Base-by-base conservation (phyloP, 2,888 invertebrate species). In the Ethmia dodecea region DNA sequence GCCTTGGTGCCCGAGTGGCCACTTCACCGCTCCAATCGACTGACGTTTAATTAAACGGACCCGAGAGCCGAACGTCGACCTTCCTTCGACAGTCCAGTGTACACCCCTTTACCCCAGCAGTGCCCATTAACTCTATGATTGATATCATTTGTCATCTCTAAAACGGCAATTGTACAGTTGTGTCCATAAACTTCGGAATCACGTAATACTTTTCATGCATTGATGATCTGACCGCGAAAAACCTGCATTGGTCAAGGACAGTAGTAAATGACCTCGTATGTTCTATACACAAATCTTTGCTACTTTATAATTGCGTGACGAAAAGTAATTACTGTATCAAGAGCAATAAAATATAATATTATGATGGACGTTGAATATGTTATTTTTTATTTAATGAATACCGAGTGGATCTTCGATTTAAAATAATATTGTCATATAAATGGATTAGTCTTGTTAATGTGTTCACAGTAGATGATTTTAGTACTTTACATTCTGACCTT, bases 11-110 rank as follows among this genome's bases (percentile, higher is more conserved):
- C 66, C 64, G 68, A 33, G 33, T 22, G 32, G 72, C 77, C 78
- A 83, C 81, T 83, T 78, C 73, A 78, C 80, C 80, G 65, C 69
- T 83, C 81, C 77, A 81, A 78, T 80, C 74, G 65, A 61, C 48
- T 55, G 67, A 59, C 68, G 61, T 65, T 66, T 77, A 79, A 83
- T 83, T 81, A 75, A 72, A 55, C 65, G 56, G 46, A 58, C 54
- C 56, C 55, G 50, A 68, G 59, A 61, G 62, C 53, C 57, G 60
- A 56, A 59, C 53, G 60, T 43, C 60, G 66, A 64, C 71, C 71
- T 68, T 53, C 53, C 52, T 48, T 59, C 63, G 25, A 28, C 13
- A 8, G 9, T 22, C 22, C 22, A 22, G n/a, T n/a, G n/a, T n/a
- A n/a, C 9, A 11, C n/a, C 13, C 22, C 24, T 16, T 9, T 36